phyloP scores from a whole-genome alignment of 53 echinoderm and acorn worm species.

The Henricia sp. region DNA sequence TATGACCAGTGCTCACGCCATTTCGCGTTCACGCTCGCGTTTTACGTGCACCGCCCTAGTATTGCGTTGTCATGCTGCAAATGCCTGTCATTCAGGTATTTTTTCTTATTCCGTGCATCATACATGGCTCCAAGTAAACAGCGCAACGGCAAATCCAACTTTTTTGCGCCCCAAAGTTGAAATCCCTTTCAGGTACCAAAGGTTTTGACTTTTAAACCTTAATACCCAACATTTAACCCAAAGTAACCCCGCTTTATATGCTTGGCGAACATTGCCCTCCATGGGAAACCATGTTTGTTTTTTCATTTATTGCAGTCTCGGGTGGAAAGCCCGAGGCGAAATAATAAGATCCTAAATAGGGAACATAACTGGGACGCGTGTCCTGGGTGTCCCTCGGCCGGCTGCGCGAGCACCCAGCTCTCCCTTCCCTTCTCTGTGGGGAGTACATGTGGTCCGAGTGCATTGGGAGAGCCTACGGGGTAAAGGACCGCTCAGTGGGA shows the following conservation, averaged over 20 bases:
- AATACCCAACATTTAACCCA: constrained; percentile 4
- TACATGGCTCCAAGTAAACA: too few relatives aligned
- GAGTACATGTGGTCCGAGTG: neutral
- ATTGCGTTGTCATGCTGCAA: too few relatives aligned
- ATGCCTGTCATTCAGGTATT: too few relatives aligned
- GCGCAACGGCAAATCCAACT: too few relatives aligned
- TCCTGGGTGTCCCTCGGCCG: neutral
- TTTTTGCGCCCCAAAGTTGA: too few relatives aligned
- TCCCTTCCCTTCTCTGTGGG: constrained; percentile 22
- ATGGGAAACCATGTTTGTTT: constrained; percentile 8
- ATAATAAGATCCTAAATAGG: neutral
- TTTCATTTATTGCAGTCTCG: neutral
- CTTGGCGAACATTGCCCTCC: too few relatives aligned
- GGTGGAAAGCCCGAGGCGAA: neutral
- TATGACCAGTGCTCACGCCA: too few relatives aligned
- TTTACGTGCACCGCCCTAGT: too few relatives aligned
- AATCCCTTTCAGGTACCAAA: too few relatives aligned
- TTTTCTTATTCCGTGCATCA: too few relatives aligned
- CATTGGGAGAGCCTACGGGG: neutral
- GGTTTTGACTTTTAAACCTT: too few relatives aligned
- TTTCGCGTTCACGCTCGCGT: too few relatives aligned
- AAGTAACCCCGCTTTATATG: neutral
- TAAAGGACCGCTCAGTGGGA: neutral
- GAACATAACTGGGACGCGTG: neutral
- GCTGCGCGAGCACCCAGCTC: neutral